Evolutionary conservation across 2,113 vertebrate species (phyloP).

Genomic region (Bos javanicus): DNA sequence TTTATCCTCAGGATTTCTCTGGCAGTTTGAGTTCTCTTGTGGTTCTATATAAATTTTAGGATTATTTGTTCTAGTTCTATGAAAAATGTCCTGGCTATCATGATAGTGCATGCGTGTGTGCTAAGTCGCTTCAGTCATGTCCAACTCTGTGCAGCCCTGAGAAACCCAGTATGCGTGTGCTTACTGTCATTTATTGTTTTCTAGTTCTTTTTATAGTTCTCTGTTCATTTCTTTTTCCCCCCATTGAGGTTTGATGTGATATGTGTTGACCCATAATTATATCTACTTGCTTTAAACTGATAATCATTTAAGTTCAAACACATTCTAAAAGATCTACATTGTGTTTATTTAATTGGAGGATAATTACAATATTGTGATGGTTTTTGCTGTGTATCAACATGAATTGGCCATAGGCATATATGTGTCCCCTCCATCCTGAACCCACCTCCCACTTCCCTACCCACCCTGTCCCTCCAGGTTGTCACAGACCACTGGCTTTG

Average conservation of each 20-base stretch:
- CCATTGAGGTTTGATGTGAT: neutral
- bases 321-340: neutral
- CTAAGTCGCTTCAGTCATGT: rapidly evolving
- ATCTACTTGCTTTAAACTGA: neutral
- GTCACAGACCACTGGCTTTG: neutral
- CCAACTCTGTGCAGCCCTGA: neutral
- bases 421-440: neutral
- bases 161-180: neutral
- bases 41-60: neutral
- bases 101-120: neutral
- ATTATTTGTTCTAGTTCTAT: neutral
- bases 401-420: neutral
- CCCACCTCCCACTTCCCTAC: neutral
- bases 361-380: neutral
- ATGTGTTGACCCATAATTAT: neutral
- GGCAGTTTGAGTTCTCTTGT: neutral
- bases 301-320: neutral
- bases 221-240: neutral
- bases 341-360: neutral
- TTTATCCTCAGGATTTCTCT: neutral
- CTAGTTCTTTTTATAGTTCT: neutral
- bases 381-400: neutral
- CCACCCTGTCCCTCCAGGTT: neutral
- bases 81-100: neutral
- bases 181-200: neutral